These are phyloP conservation scores for Altica lythri DNA, from an alignment of 2,888 invertebrate species.

Conservation along the genomic window DNA sequence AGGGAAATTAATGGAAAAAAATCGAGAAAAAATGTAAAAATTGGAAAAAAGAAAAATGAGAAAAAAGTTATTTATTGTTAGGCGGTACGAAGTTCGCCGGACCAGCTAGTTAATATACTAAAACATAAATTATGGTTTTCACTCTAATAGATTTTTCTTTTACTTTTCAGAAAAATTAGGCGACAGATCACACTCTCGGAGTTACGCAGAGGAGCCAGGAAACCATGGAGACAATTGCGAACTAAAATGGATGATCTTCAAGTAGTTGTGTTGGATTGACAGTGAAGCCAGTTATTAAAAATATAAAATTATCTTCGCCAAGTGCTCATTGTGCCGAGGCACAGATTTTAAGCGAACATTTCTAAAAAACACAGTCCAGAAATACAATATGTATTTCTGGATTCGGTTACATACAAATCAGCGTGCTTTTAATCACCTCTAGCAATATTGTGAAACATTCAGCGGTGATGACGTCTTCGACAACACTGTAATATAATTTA, in stretches of 20 bases:
- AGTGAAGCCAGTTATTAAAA: conserved; percentile 44
- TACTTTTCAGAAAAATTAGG: conserved; percentile 74
- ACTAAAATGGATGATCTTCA: conserved; percentile 61
- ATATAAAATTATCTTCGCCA: conserved; percentile 44
- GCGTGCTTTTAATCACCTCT: conserved; percentile 41
- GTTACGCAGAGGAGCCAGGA: conserved; percentile 81
- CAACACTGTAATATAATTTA: conserved; percentile 34
- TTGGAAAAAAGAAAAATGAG: too few species aligned
- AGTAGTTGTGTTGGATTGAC: conserved; percentile 79
- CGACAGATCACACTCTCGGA: conserved; percentile 79
- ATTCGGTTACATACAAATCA: conserved; percentile 25
- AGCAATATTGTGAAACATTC: conserved; percentile 44
- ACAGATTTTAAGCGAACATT: conserved; percentile 29
- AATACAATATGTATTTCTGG: conserved; percentile 7
- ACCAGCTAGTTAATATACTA: too few species aligned
- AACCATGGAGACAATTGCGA: conserved; percentile 75
- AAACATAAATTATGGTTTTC: too few species aligned
- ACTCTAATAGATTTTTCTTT: conserved; percentile 17
- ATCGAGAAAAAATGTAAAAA: too few species aligned
- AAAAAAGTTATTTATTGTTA: too few species aligned
- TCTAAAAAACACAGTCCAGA: conserved; percentile 14
- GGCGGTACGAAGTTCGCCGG: too few species aligned
- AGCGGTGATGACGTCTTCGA: conserved; percentile 29
- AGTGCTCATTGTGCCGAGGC: conserved; percentile 50
- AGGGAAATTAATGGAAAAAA: too few species aligned